Evolutionary conservation across 92 coral and sea anemone species (phyloP), one percentile per base, ranked within the genome.

Genomic region (Paramuricea clavata): DNA sequence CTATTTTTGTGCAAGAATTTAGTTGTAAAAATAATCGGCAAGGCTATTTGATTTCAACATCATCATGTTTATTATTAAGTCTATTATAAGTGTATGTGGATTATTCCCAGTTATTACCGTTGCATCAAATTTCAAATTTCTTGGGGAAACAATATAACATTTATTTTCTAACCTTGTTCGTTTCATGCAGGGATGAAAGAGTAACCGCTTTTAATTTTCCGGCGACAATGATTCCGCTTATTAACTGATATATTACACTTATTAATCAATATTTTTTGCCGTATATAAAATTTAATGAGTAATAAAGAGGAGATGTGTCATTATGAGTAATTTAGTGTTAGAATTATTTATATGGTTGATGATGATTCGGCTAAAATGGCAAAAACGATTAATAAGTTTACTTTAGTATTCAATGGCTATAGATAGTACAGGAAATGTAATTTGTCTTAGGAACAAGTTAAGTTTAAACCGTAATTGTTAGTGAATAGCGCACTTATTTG

Each of bases 171-270:
- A 28, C 17, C 17, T 28, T 9, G 27, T 6, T 30, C 39, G 74
- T 12, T 6, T 21, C 32, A 72, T 72, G 21, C 0, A 3, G 81
- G 60, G 59, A 28, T 49, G 10, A 76, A 76, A 76, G 82, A 23
- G 36, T 32, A 30, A 52, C 82, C 67, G 82, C 68, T 0, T 36
- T 76, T 76, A 49, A 76, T 49, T 49, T 54, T 54, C 69, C 34
- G 65, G 42, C 69, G 28, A 36, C 43, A 76, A 49, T 60, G 27
- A 76, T 76, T 72, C 28, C 69, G 82, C 47, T 25, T 54, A 36
- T 50, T 49, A 60, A 23, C 67, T 49, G 16, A 49, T 76, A 50
- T 76, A 49, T 76, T 76, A 54, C 72, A 65, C 82, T 50, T 76
- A 17, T 68, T 13, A 28, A 49, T 54, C 47, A 76, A 76, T 76